A percentile compares a stretch with the other conserved stretches of the same genome.
phyloP scores from a whole-genome alignment of 2,113 vertebrate species.

The Conger conger region DNA sequence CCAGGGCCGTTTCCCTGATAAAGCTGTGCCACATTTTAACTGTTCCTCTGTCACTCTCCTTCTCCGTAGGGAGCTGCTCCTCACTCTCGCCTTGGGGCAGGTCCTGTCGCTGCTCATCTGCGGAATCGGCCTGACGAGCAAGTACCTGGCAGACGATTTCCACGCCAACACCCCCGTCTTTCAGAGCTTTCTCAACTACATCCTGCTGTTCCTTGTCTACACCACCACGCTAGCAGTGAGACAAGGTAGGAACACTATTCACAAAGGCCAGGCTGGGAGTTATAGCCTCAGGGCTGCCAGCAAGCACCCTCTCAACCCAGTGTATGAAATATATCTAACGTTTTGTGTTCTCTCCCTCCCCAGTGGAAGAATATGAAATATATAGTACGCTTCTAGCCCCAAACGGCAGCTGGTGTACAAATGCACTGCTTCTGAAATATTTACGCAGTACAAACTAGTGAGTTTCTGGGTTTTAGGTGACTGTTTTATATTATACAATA shows the following conservation, averaged over 20 bases:
- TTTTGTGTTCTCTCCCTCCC: neutral
- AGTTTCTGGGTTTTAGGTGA: neutral
- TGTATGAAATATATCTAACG: neutral
- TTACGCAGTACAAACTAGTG: neutral
- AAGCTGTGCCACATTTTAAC: conserved; percentile 8
- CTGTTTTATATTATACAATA: neutral
- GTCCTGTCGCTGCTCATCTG: conserved; percentile 91
- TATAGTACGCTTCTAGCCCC: neutral
- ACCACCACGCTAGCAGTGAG: conserved; percentile 92
- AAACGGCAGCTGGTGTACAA: neutral
- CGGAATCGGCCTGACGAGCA: conserved; percentile 90
- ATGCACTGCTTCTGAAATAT: neutral
- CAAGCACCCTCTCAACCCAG: neutral
- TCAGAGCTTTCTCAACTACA: conserved; percentile 97
- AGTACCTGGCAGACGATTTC: conserved; percentile 92
- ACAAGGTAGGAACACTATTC: conserved; percentile 80
- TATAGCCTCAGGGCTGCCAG: neutral
- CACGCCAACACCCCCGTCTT: conserved; percentile 94
- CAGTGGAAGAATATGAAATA: neutral
- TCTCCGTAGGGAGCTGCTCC: conserved; percentile 82
- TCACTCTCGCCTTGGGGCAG: conserved; percentile 90
- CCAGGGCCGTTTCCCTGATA: neutral
- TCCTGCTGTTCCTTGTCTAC: conserved; percentile 94
- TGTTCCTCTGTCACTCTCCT: conserved; percentile 16
- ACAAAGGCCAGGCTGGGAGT: neutral